Evolutionary conservation across 1,140 invertebrate species (phyloP).

Genomic region (Proctacanthus coquilletti): DNA sequence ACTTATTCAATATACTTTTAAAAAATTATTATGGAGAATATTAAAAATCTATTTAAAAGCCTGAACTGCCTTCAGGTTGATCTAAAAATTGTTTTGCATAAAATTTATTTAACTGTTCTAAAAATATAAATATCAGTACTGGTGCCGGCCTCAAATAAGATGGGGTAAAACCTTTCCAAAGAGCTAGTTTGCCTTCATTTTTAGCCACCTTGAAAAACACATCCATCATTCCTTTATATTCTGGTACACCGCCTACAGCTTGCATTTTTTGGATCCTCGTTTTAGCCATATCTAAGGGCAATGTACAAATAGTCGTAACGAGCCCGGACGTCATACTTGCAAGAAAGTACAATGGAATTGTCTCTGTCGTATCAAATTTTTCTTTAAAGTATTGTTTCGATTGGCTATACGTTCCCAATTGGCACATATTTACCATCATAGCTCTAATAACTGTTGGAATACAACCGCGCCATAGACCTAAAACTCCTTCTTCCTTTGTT

Average conservation of each 20-base stretch:
- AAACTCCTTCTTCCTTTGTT: constrained; percentile 49
- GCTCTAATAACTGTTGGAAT: constrained; percentile 33
- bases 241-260: constrained; percentile 6
- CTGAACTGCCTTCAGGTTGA: no score
- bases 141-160: constrained; percentile 15
- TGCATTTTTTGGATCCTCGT: constrained; percentile 53
- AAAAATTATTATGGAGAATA: no score
- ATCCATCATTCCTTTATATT: constrained; percentile 13
- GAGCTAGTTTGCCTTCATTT: constrained; percentile 9
- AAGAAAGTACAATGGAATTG: constrained; percentile 73
- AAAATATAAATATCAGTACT: constrained; percentile 13
- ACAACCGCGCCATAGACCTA: constrained; percentile 53
- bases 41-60: no score
- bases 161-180: constrained; percentile 19
- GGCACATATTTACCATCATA: constrained; percentile 66
- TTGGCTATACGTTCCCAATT: constrained; percentile 51
- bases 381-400: constrained; percentile 45
- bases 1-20: no score
- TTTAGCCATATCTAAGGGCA: constrained; percentile 97
- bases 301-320: constrained; percentile 84
- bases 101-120: constrained; percentile 16
- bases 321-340: constrained; percentile 94
- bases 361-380: no score
- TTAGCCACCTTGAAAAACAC: constrained; percentile 8
- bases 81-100: no score